These are phyloP conservation scores for Coelopa pilipes DNA, from an alignment of 2,888 invertebrate species.

Conservation along the genomic window DNA sequence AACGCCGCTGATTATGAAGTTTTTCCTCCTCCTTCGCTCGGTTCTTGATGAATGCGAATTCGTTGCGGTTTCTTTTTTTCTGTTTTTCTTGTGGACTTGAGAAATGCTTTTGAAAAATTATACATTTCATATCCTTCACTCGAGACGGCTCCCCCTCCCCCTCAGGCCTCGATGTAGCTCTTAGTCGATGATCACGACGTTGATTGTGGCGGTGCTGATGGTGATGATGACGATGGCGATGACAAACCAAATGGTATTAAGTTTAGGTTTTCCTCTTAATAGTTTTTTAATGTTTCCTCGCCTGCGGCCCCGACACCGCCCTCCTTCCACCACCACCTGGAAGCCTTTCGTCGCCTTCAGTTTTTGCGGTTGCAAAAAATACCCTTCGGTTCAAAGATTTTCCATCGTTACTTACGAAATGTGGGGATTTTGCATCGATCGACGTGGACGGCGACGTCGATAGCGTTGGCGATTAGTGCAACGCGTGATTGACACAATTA, in stretches of 20 bases:
- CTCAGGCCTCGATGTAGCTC: not conserved
- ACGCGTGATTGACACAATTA: slow-evolving; percentile 33
- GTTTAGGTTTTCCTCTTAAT: slow-evolving; percentile 29
- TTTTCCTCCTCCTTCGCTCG: too few species aligned
- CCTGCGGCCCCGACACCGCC: too few species aligned
- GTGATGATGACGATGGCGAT: not conserved
- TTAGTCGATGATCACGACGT: not conserved
- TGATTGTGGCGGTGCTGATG: too few species aligned
- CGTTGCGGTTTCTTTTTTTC: not conserved
- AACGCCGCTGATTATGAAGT: too few species aligned
- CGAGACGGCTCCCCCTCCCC: not conserved
- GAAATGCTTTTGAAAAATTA: slow-evolving; percentile 18
- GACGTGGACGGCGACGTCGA: not conserved
- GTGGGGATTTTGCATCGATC: not conserved
- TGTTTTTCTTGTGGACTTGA: not conserved
- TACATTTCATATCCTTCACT: not conserved
- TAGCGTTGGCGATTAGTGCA: not conserved
- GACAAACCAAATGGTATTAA: slow-evolving; percentile 28
- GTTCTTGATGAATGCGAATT: too few species aligned
- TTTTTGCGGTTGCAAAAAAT: not conserved
- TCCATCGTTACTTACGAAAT: slow-evolving; percentile 6
- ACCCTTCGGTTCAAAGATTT: not conserved
- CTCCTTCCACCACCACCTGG: too few species aligned
- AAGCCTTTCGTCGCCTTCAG: not conserved
- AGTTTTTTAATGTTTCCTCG: slow-evolving; percentile 27